Base-by-base conservation (phyloP, 2,797 vertebrate genomes). In the Setipinna tenuifilis region DNA sequence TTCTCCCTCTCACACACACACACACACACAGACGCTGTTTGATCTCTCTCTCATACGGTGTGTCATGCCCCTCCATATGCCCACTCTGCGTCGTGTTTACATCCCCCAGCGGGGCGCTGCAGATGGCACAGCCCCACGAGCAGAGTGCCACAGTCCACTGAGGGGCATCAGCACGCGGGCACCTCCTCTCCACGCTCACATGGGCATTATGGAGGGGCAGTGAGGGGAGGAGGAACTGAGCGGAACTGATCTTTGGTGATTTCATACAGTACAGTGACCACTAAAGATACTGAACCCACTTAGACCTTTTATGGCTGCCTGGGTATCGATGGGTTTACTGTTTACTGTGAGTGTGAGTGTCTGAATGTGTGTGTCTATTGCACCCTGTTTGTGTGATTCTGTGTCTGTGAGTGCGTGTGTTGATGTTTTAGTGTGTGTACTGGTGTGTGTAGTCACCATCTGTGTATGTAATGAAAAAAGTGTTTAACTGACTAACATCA, bases 21-120 rank as follows among this genome's bases (percentile, higher is more conserved):
- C 71, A 78, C 31, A 21, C 71, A 44, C 35, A 78, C 35, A 78
- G 31, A 41, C 71, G 16, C 71, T 78, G 71, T 78, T 78, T 78
- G 71, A 78, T 44, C 71, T 44, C 71, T 0, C 17, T 78, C 16
- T 78, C 71, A 19, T 78, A 35, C 31, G 5, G 71, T 6, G 71
- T 78, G 71, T 35, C 71, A 78, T 78, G 71, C 35, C 71, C 71
- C 35, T 78, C 71, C 71, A 78, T 78, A 78, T 78, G 71, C 35
- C 71, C 71, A 78, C 35, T 35, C 35, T 44, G 71, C 14, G 71
- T 19, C 71, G 35, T 78, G 21, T 78, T 78, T 78, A 78, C 71
- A 78, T 78, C 31, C 35, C 35, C 71, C 71, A 78, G 71, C 31
- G 35, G 71, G 71, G 44, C 44, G 71, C 71, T 17, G 35, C 71